A percentile compares a stretch with the other conserved stretches of the same genome.
Evolutionary conservation across 2,888 invertebrate species (phyloP).

Genomic region (Pachycephus smyrnensis): DNA sequence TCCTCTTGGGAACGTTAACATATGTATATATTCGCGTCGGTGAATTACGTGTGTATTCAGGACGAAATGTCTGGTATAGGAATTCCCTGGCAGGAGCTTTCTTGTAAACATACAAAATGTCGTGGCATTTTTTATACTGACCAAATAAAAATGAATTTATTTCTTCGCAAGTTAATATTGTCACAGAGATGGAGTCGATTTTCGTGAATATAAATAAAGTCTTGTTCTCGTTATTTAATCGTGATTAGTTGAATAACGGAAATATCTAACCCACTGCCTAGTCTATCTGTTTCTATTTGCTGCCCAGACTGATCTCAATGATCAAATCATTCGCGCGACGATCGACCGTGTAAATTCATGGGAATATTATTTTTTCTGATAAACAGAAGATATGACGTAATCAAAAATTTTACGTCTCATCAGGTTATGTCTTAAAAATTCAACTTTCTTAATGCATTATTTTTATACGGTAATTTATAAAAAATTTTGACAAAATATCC

Average conservation of each 20-base stretch:
- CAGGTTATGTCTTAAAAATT: too few relatives aligned
- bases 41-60: background rate
- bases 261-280: background rate
- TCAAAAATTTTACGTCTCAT: too few relatives aligned
- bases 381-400: too few relatives aligned
- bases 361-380: too few relatives aligned
- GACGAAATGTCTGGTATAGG: background rate
- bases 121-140: background rate
- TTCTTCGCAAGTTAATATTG: background rate
- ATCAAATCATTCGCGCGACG: background rate
- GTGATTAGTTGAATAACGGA: background rate
- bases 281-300: background rate
- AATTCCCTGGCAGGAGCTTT: background rate
- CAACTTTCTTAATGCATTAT: too few relatives aligned
- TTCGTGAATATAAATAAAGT: background rate
- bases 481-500: too few relatives aligned
- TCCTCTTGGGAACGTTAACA: background rate
- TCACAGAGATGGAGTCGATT: background rate
- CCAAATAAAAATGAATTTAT: background rate
- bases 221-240: background rate
- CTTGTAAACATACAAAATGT: background rate
- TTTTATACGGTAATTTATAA: too few relatives aligned
- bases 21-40: background rate
- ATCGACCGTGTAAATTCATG: background rate
- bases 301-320: background rate